phyloP scores from a whole-genome alignment of 2,888 invertebrate species.

The Glomeris marginata region DNA sequence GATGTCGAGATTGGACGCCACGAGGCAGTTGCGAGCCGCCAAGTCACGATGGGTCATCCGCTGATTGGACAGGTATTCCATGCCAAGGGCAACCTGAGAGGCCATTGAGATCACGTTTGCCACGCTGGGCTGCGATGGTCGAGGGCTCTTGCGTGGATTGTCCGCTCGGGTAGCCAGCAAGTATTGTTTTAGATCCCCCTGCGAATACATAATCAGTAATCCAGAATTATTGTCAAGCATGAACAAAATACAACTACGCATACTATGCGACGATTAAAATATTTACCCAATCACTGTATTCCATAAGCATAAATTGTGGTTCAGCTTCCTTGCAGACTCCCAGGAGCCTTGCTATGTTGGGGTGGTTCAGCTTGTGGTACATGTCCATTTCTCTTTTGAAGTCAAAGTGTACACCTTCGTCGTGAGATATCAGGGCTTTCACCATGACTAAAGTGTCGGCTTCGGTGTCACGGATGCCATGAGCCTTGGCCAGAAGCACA shows the following conservation, averaged over 20 bases:
- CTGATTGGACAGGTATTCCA: conserved; percentile 59
- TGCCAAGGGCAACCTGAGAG: conserved; percentile 58
- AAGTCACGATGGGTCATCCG: conserved; percentile 79
- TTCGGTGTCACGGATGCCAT: conserved; percentile 29
- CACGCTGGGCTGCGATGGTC: conserved; percentile 43
- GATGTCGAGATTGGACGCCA: conserved; percentile 58
- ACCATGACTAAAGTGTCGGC: conserved; percentile 44
- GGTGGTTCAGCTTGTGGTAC: conserved; percentile 65
- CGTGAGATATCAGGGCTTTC: conserved; percentile 48
- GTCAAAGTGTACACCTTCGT: conserved; percentile 56
- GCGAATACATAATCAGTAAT: conserved; percentile 18
- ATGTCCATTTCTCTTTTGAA: conserved; percentile 80
- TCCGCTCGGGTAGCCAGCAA: conserved; percentile 37
- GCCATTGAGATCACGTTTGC: conserved; percentile 33
- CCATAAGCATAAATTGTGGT: conserved; percentile 74
- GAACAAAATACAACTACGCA: neutral
- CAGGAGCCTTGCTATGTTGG: conserved; percentile 58
- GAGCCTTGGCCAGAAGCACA: conserved; percentile 58
- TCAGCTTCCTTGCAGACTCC: conserved; percentile 58
- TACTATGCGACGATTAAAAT: neutral
- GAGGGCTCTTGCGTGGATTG: conserved; percentile 35
- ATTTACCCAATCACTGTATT: conserved; percentile 82
- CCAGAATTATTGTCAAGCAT: neutral
- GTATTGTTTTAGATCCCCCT: conserved; percentile 80
- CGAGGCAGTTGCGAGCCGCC: conserved; percentile 78